Evolutionary conservation across 2,888 invertebrate genomes (phyloP), one percentile per base, ranked within the genome.

Genomic region (Lepas anatifera): DNA sequence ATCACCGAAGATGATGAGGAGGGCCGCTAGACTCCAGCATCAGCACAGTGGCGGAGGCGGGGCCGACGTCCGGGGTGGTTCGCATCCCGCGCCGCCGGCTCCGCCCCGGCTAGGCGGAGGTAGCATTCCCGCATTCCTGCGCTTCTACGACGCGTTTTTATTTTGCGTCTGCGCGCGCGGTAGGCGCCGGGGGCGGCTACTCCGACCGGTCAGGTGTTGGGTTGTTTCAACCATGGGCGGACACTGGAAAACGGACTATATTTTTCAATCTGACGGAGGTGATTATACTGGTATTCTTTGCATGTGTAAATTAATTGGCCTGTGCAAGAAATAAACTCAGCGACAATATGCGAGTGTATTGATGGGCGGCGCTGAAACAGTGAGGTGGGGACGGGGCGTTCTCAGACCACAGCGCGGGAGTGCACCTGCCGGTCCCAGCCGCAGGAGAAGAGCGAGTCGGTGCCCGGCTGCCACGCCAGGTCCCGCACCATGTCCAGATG

Each of bases 1-100:
- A 94, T 98, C 81, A 92, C 91, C 72, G 94, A 92, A 74, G 95
- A 94, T 77, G 95, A 95, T 80, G 92, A 41, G 11, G 41, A 41
- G 11, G 41, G 41, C 41, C 11, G 41, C 41, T 41, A 13, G 11
- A 41, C 41, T 41, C 41, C 43, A 16, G n/a, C n/a, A n/a, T n/a
- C n/a, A n/a, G n/a, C n/a, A n/a, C n/a, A n/a, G n/a, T n/a, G n/a
- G n/a, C n/a, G n/a, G n/a, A n/a, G n/a, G n/a, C n/a, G n/a, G n/a
- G n/a, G n/a, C n/a, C n/a, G n/a, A n/a, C n/a, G n/a, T n/a, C n/a
- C n/a, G n/a, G n/a, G n/a, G n/a, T n/a, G n/a, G n/a, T n/a, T n/a
- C n/a, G n/a, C n/a, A n/a, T n/a, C n/a, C n/a, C n/a, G n/a, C n/a
- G n/a, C n/a, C n/a, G n/a, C n/a, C n/a, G n/a, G n/a, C n/a, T n/a